These are phyloP conservation scores for Xenus cinereus DNA, from an alignment of 2,113 vertebrate species.

Conservation along the genomic window DNA sequence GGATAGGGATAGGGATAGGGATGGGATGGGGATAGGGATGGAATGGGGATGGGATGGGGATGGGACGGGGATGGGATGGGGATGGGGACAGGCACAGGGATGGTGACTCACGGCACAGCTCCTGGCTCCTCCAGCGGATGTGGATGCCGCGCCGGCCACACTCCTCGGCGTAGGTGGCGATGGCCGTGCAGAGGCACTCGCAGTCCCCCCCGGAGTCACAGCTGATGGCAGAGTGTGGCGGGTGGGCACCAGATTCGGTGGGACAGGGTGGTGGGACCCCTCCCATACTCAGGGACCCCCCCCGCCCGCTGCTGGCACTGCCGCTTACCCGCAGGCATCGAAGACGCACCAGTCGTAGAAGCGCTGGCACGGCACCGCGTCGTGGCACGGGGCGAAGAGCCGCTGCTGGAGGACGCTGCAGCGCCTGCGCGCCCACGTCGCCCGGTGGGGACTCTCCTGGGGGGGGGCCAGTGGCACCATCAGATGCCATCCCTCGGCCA, in stretches of 20 bases:
- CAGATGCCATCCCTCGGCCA: no score
- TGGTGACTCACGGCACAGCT: constrained; percentile 83
- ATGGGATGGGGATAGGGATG: no score
- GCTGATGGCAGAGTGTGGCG: neutral
- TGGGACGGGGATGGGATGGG: no score
- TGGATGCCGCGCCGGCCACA: constrained; percentile 78
- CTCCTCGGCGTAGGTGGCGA: constrained; percentile 85
- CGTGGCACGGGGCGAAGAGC: constrained; percentile 80
- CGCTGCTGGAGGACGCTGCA: constrained; percentile 79
- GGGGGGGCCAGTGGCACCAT: accelerated
- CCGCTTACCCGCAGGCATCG: constrained; percentile 87
- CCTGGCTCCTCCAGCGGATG: constrained; percentile 88
- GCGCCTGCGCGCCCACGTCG: constrained; percentile 80
- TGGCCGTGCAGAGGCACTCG: constrained; percentile 89
- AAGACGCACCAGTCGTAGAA: constrained; percentile 90
- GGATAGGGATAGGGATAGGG: no score
- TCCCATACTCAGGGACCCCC: neutral
- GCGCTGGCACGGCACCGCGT: constrained; percentile 81
- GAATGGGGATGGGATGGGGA: no score
- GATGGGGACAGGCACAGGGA: neutral
- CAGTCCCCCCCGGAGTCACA: constrained; percentile 87
- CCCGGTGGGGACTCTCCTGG: constrained; percentile 79
- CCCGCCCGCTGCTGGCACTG: accelerated
- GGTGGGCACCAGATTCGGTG: neutral
- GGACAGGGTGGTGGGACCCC: neutral